These are phyloP conservation scores for Cheilosia urbana DNA, from an alignment of 2,888 invertebrate species.

Conservation along the genomic window DNA sequence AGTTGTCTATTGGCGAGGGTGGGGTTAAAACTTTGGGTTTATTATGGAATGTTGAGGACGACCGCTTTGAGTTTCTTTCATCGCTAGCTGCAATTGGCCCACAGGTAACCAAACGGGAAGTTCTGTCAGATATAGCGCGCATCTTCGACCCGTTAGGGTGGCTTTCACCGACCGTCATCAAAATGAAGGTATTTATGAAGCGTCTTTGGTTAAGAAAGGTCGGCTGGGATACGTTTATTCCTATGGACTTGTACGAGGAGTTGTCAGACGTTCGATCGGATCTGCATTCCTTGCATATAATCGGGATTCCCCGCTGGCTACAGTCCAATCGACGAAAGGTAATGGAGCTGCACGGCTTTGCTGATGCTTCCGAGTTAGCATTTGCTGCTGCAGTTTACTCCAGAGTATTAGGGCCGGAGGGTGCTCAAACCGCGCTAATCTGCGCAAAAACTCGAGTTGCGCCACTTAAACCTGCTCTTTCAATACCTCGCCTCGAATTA, in stretches of 20 bases:
- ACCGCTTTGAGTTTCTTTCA: constrained; percentile 31
- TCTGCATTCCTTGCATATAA: neutral
- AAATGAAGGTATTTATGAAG: constrained; percentile 41
- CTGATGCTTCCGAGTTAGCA: constrained; percentile 40
- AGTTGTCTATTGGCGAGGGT: constrained; percentile 30
- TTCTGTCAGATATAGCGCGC: constrained; percentile 28
- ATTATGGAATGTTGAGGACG: constrained; percentile 19
- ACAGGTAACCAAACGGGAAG: constrained; percentile 30
- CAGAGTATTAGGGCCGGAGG: constrained; percentile 5
- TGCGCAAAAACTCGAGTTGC: constrained; percentile 41
- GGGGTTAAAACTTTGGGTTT: constrained; percentile 36
- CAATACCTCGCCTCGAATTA: no score
- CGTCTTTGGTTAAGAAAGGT: constrained; percentile 16
- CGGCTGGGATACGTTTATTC: constrained; percentile 34
- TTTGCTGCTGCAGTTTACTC: constrained; percentile 40
- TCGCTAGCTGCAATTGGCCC: neutral
- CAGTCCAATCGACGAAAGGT: neutral
- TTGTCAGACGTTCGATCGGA: constrained; percentile 26
- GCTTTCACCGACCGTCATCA: constrained; percentile 19
- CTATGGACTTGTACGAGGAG: constrained; percentile 1
- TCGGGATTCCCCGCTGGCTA: constrained; percentile 16
- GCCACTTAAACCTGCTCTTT: constrained; percentile 28
- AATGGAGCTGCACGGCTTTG: constrained; percentile 40
- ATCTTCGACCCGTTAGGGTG: constrained; percentile 40
- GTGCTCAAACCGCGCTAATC: constrained; percentile 30